phyloP scores from a whole-genome alignment of 2,888 invertebrate species.

The Nephrotoma flavescens region DNA sequence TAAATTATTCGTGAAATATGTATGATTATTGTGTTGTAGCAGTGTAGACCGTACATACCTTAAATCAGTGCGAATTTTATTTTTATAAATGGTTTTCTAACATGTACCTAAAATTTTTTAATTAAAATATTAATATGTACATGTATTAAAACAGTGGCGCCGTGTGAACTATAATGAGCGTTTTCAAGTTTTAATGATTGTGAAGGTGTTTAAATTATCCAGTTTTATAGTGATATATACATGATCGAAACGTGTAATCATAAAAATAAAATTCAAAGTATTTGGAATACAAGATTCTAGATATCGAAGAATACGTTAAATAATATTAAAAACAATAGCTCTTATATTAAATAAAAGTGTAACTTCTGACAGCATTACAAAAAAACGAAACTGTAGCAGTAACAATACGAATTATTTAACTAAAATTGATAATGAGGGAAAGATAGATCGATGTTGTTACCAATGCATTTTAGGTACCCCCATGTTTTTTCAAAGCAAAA shows the following conservation, averaged over 20 bases:
- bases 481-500: slow-evolving; percentile 30
- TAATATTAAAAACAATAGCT: not conserved
- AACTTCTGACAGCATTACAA: slow-evolving; percentile 5
- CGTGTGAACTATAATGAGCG: not conserved
- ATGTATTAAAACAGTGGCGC: not conserved
- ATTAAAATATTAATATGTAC: not conserved
- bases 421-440: slow-evolving; percentile 29
- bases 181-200: not conserved
- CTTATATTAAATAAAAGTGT: not conserved
- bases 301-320: not conserved
- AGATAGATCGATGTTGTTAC: slow-evolving; percentile 35
- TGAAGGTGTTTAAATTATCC: not conserved
- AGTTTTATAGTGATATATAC: not conserved
- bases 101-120: not conserved
- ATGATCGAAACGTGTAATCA: not conserved
- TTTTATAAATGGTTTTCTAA: too few species aligned
- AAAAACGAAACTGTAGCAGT: slow-evolving; percentile 1
- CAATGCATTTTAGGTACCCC: slow-evolving; percentile 33
- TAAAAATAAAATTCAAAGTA: not conserved
- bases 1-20: not conserved
- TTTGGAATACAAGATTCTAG: not conserved
- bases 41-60: not conserved
- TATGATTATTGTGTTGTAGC: not conserved
- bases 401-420: slow-evolving; percentile 7
- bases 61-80: not conserved